Percentiles rank a stretch among this genome's conserved stretches.
phyloP scores from a whole-genome alignment of 1,140 invertebrate genomes.

The Lepidurus arcticus region DNA sequence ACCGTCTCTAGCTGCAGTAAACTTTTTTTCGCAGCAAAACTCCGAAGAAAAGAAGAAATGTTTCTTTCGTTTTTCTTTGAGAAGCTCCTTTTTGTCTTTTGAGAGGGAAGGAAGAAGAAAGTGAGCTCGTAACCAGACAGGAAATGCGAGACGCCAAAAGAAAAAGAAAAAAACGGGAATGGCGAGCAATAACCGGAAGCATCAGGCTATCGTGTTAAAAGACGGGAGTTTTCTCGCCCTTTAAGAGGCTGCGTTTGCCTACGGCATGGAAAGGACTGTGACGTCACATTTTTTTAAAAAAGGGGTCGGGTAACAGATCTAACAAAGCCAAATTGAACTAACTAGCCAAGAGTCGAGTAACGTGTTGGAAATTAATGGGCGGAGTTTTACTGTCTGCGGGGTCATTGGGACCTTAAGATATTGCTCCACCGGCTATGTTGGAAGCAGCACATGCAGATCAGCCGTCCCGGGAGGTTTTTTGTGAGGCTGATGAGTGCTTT shows the following conservation, averaged over 20 bases:
- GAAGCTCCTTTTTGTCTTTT: neutral
- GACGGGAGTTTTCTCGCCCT: neutral
- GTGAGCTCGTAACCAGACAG: slow-evolving; percentile 14
- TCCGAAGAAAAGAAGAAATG: neutral
- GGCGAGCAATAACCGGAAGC: slow-evolving; percentile 16
- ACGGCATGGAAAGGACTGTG: no score
- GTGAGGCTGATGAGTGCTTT: no score
- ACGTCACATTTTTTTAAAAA: no score
- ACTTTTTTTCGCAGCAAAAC: neutral
- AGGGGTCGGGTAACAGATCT: no score
- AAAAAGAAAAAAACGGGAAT: neutral
- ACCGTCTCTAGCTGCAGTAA: neutral
- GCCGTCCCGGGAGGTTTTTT: no score
- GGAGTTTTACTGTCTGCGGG: no score
- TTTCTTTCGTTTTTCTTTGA: neutral
- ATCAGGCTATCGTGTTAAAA: slow-evolving; percentile 19
- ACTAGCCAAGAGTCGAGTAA: no score
- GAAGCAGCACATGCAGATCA: no score
- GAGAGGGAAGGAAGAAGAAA: neutral
- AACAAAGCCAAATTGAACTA: no score
- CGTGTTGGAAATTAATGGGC: no score
- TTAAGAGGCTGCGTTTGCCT: neutral
- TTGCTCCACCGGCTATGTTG: no score
- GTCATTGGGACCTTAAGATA: no score
- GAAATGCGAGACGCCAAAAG: neutral